phyloP scores from a whole-genome alignment of 2,113 vertebrate species.

The Sorex fumeus region DNA sequence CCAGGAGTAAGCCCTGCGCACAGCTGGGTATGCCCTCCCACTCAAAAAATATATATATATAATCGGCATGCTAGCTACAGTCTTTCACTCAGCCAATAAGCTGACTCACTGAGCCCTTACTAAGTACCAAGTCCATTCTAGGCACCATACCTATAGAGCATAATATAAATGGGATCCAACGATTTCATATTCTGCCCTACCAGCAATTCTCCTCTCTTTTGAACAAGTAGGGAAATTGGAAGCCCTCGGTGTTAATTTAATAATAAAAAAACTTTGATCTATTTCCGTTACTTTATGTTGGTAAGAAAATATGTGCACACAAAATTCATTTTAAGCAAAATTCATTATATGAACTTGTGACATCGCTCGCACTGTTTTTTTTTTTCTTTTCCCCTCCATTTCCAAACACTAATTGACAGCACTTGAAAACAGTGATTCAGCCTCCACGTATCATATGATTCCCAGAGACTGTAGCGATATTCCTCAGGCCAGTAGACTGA shows the following conservation, averaged over 20 bases:
- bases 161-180: neutral
- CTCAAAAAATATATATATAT: too few species aligned
- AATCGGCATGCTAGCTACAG: neutral
- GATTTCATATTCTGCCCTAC: neutral
- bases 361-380: constrained; percentile 17
- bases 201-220: constrained; percentile 30
- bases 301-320: constrained; percentile 29
- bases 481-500: constrained; percentile 64
- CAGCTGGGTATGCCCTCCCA: neutral
- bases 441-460: neutral
- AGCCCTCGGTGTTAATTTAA: constrained; percentile 43
- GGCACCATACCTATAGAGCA: neutral
- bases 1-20: too few species aligned
- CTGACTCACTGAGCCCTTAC: constrained; percentile 25
- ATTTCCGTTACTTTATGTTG: constrained; percentile 52
- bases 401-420: constrained; percentile 73
- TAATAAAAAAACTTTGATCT: constrained; percentile 52
- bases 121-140: neutral
- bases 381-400: neutral
- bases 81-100: constrained; percentile 8
- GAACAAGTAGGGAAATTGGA: constrained; percentile 21
- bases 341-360: constrained; percentile 76
- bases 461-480: constrained; percentile 26
- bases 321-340: constrained; percentile 75
- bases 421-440: constrained; percentile 22